Conservation (phyloP, 2,888 invertebrate genomes). For the Antitype chi region DNA sequence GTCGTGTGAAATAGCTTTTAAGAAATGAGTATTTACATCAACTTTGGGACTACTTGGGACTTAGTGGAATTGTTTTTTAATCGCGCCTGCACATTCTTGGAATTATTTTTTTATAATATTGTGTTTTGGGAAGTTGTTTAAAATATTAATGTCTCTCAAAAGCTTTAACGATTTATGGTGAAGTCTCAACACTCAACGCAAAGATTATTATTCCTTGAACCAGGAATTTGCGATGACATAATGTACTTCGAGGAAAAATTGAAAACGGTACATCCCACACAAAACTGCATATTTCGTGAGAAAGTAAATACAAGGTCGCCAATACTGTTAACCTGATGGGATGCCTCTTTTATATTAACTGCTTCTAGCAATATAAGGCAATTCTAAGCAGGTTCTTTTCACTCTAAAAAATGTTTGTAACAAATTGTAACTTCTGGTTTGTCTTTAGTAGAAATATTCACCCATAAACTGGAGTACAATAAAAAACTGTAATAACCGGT, state of each 20-base stretch:
- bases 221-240: slow-evolving; percentile 32
- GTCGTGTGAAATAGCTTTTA: slow-evolving; percentile 30
- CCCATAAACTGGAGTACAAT: slow-evolving; percentile 1
- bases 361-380: background rate
- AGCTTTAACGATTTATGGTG: slow-evolving; percentile 2
- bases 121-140: slow-evolving; percentile 2
- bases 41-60: slow-evolving; percentile 9
- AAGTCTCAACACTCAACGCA: background rate
- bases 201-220: slow-evolving; percentile 15
- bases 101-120: slow-evolving; percentile 1
- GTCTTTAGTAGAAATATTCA: background rate
- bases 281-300: slow-evolving; percentile 44
- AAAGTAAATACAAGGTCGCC: slow-evolving; percentile 55
- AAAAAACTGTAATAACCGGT: background rate
- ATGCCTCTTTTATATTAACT: slow-evolving; percentile 1
- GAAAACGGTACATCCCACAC: slow-evolving; percentile 30
- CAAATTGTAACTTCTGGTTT: background rate
- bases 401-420: background rate
- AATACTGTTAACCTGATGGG: slow-evolving; percentile 14
- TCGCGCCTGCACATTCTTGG: slow-evolving; percentile 2
- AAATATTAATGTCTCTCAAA: background rate
- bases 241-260: slow-evolving; percentile 18
- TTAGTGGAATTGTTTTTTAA: slow-evolving; percentile 1
- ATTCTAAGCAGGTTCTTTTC: background rate
- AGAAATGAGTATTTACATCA: background rate